Percentiles rank a stretch among this genome's conserved stretches.
Conservation (phyloP, 2,797 vertebrate species). For the Sebastes kiyomatsui region DNA sequence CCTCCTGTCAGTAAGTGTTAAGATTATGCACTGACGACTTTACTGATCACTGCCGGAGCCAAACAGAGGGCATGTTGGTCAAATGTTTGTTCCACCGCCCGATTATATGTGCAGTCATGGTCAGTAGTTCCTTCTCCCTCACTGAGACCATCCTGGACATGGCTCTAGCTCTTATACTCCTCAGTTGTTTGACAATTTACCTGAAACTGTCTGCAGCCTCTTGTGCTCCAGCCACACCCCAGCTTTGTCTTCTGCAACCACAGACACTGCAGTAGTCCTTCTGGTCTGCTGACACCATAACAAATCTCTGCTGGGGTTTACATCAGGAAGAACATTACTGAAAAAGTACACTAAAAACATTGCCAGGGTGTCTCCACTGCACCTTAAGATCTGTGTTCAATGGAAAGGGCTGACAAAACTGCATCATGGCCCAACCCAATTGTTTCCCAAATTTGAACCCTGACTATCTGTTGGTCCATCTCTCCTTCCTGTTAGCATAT, state of each 20-base stretch:
- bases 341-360: too few relatives aligned
- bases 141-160: too few relatives aligned
- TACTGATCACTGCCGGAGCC: not conserved
- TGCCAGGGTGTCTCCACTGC: too few relatives aligned
- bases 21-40: not conserved
- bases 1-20: not conserved
- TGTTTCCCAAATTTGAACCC: too few relatives aligned
- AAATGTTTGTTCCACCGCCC: not conserved
- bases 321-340: too few relatives aligned
- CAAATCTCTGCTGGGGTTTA: too few relatives aligned
- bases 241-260: not conserved
- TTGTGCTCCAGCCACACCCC: not conserved
- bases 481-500: too few relatives aligned
- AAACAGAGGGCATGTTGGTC: not conserved
- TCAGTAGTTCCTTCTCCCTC: not conserved
- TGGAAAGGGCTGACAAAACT: too few relatives aligned
- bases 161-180: not conserved
- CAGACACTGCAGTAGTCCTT: not conserved
- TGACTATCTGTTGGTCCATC: too few relatives aligned
- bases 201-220: not conserved
- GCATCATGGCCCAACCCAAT: too few relatives aligned
- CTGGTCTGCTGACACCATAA: not conserved
- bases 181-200: not conserved
- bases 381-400: too few relatives aligned
- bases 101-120: not conserved